phyloP scores from a whole-genome alignment of 2,888 invertebrate species.

The Drosophila neotestacea region DNA sequence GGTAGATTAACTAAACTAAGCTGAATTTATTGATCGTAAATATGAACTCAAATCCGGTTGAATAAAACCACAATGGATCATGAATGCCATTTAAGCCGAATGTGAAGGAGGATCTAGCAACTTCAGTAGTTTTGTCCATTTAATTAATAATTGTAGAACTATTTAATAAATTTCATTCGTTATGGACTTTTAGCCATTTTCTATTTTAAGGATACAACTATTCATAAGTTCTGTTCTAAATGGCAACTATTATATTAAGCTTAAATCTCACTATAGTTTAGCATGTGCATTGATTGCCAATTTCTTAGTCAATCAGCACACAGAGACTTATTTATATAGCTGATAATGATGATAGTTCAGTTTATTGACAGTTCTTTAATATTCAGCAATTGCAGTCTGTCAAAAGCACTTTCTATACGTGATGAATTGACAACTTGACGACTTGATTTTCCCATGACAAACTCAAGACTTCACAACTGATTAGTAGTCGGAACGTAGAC shows the following conservation, averaged over 20 bases:
- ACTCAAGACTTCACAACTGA: slow-evolving; percentile 25
- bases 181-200: too few relatives aligned
- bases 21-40: not conserved
- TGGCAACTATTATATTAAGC: not conserved
- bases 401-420: slow-evolving; percentile 31
- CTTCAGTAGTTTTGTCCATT: too few relatives aligned
- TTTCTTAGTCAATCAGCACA: not conserved
- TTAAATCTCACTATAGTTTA: not conserved
- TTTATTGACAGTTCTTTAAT: slow-evolving; percentile 6
- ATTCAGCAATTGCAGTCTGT: slow-evolving; percentile 3
- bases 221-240: not conserved
- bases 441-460: slow-evolving; percentile 34
- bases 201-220: not conserved
- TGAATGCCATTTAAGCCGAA: too few relatives aligned
- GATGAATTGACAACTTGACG: slow-evolving; percentile 28
- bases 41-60: not conserved
- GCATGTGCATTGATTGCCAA: not conserved
- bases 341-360: not conserved
- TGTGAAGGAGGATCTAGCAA: too few relatives aligned
- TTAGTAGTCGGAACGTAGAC: slow-evolving; percentile 30
- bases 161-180: too few relatives aligned
- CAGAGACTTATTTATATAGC: not conserved
- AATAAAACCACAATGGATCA: too few relatives aligned
- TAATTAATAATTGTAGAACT: too few relatives aligned
- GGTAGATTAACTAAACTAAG: not conserved